Evolutionary conservation across 1,140 invertebrate species (phyloP).

Genomic region (Venustaconcha ellipsiformis): DNA sequence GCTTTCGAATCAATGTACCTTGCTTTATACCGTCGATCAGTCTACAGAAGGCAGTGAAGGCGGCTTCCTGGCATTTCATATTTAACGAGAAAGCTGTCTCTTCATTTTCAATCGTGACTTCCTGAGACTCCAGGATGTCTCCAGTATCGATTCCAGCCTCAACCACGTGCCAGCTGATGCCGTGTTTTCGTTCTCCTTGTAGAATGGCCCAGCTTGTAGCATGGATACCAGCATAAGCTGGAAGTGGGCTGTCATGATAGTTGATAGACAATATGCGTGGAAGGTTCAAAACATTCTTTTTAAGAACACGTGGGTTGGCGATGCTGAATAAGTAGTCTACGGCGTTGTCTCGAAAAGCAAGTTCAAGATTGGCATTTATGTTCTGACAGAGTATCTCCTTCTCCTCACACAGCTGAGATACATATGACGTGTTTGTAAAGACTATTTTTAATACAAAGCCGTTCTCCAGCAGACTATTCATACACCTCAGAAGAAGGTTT

Average conservation of each 20-base stretch:
- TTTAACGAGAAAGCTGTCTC: constrained; percentile 48
- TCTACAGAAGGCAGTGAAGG: constrained; percentile 27
- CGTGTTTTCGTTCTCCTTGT: constrained; percentile 39
- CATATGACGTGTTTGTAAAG: constrained; percentile 32
- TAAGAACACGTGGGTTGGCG: constrained; percentile 44
- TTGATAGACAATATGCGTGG: constrained; percentile 39
- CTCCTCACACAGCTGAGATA: constrained; percentile 32
- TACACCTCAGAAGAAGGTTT: constrained; percentile 38
- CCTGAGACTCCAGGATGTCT: constrained; percentile 35
- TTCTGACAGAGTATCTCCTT: constrained; percentile 20
- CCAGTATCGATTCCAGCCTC: constrained; percentile 49
- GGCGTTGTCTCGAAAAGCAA: constrained; percentile 14
- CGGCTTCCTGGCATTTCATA: constrained; percentile 47
- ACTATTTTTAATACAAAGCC: constrained; percentile 29
- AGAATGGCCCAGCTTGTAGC: constrained; percentile 50
- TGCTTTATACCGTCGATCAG: constrained; percentile 29
- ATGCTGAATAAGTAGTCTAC: constrained; percentile 48
- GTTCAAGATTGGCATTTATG: constrained; percentile 28
- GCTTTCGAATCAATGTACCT: constrained; percentile 4
- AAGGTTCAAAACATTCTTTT: constrained; percentile 31
- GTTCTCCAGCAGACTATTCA: constrained; percentile 22
- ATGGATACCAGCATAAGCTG: constrained; percentile 48
- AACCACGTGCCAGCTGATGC: constrained; percentile 46
- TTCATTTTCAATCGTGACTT: constrained; percentile 27
- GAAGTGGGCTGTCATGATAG: constrained; percentile 48